These are phyloP conservation scores for Petrolisthes cinctipes DNA, from an alignment of 2,888 invertebrate species.

Conservation along the genomic window DNA sequence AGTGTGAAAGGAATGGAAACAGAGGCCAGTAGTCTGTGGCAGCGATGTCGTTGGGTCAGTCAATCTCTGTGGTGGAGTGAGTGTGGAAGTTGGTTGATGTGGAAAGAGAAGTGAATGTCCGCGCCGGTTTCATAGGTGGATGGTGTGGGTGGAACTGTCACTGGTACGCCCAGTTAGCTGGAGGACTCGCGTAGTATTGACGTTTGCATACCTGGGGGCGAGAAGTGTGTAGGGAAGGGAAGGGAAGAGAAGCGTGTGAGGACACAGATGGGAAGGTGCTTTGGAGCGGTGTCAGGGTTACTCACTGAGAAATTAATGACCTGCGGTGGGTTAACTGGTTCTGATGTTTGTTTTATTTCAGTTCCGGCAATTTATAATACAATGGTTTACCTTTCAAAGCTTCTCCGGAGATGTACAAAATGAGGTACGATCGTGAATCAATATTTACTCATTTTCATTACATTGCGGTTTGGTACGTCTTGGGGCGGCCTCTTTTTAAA, in stretches of 20 bases:
- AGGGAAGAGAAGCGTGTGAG: conserved; percentile 19
- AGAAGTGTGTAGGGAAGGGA: conserved; percentile 24
- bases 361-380: too few relatives aligned
- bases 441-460: not conserved
- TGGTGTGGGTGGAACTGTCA: too few relatives aligned
- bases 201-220: conserved; percentile 37
- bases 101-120: not conserved
- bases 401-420: too few relatives aligned
- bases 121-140: not conserved
- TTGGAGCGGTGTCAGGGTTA: not conserved
- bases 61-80: conserved; percentile 35
- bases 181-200: conserved; percentile 38
- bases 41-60: conserved; percentile 41
- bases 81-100: not conserved
- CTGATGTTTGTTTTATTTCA: too few relatives aligned
- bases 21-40: conserved; percentile 40
- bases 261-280: not conserved
- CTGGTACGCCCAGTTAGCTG: not conserved
- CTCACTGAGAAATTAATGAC: not conserved
- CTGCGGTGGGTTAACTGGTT: too few relatives aligned
- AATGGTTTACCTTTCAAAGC: too few relatives aligned
- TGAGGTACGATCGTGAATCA: not conserved
- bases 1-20: conserved; percentile 27
- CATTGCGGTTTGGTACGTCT: not conserved
- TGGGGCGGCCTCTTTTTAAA: conserved; percentile 1